Evolutionary conservation across 2,797 vertebrate species (phyloP).

Genomic region (Macropodus opercularis): DNA sequence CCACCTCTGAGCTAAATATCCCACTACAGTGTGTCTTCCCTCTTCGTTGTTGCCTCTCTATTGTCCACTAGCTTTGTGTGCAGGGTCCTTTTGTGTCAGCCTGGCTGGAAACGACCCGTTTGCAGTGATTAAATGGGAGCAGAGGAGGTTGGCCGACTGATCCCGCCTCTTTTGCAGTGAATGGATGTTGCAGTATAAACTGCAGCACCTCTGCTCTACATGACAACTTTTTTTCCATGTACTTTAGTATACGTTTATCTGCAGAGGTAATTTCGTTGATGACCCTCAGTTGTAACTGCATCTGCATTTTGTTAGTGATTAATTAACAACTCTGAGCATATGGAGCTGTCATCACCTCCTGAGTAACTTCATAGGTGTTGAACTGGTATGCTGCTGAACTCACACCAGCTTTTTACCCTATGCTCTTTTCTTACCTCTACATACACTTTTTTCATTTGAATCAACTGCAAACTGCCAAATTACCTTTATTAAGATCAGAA

Average conservation of each 20-base stretch:
- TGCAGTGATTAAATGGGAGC: conserved; percentile 69
- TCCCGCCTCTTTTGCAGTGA: conserved; percentile 42
- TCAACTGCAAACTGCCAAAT: too few species aligned
- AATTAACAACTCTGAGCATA: conserved; percentile 38
- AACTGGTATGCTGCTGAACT: conserved; percentile 1
- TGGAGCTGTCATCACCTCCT: conserved; percentile 16
- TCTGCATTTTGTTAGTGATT: conserved; percentile 36
- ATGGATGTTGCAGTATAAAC: conserved; percentile 35
- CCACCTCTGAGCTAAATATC: conserved; percentile 44
- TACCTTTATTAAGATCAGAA: too few species aligned
- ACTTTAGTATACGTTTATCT: conserved; percentile 1
- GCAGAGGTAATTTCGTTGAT: conserved; percentile 3
- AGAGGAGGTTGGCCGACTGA: conserved; percentile 43
- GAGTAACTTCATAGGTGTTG: conserved; percentile 5
- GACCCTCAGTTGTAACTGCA: neutral
- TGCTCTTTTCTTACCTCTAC: too few species aligned
- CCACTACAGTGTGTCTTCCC: conserved; percentile 54
- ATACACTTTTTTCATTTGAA: too few species aligned
- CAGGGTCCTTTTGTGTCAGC: conserved; percentile 59
- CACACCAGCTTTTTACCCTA: too few species aligned
- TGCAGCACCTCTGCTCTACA: conserved; percentile 23
- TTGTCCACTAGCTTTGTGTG: conserved; percentile 63
- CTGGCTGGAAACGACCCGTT: conserved; percentile 57
- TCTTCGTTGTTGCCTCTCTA: conserved; percentile 58
- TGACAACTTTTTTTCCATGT: too few species aligned